phyloP scores from a whole-genome alignment of 2,797 vertebrate genomes.

The Leucoraja ocellata region DNA sequence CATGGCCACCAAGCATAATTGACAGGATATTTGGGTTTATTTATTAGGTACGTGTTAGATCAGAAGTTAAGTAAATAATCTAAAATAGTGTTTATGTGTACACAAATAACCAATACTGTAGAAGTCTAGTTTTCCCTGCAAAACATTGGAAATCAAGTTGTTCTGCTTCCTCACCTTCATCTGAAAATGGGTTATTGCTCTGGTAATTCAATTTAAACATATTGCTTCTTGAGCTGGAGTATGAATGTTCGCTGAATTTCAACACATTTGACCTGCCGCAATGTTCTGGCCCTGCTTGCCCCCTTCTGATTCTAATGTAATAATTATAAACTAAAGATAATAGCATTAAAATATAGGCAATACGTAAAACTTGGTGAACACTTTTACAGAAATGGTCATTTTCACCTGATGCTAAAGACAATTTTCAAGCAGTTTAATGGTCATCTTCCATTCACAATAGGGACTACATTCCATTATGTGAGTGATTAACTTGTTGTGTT shows the following conservation, averaged over 20 bases:
- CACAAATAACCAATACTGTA: background rate
- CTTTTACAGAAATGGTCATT: background rate
- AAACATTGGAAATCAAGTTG: background rate
- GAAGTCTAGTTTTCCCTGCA: background rate
- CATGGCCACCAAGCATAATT: no score
- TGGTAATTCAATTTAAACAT: background rate
- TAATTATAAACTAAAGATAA: background rate
- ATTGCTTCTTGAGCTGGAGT: background rate
- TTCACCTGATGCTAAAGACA: background rate
- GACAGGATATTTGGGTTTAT: no score
- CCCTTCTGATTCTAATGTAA: background rate
- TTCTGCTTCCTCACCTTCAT: background rate
- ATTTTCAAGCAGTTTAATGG: background rate
- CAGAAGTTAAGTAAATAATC: background rate
- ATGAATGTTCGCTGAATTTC: background rate
- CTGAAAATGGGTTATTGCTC: background rate
- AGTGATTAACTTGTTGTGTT: background rate
- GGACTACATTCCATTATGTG: background rate
- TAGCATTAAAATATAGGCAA: background rate
- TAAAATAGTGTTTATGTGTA: background rate
- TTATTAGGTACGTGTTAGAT: background rate
- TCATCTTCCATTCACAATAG: background rate
- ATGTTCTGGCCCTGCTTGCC: no score
- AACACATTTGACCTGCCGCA: background rate
- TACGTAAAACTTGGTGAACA: background rate